Evolutionary conservation across 2,113 vertebrate species (phyloP).

Genomic region (Glaucidium brasilianum): DNA sequence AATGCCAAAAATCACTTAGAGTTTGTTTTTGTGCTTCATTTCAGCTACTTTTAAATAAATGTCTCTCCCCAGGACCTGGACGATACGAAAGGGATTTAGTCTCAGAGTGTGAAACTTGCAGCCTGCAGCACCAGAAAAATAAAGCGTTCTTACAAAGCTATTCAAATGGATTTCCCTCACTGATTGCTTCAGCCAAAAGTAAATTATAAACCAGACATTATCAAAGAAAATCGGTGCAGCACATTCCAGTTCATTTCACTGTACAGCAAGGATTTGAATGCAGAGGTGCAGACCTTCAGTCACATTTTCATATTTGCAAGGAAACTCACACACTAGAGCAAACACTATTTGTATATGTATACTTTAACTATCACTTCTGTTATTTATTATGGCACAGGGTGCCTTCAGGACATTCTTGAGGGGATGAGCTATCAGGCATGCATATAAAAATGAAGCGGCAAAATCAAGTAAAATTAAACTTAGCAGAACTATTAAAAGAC

Average conservation of each 20-base stretch:
- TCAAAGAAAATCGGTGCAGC: constrained; percentile 41
- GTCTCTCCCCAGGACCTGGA: constrained; percentile 46
- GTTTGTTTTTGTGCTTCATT: constrained; percentile 59
- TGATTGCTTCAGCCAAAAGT: constrained; percentile 38
- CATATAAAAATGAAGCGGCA: constrained; percentile 25
- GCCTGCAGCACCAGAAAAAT: constrained; percentile 47
- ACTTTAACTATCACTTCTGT: constrained; percentile 43
- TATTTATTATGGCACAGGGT: constrained; percentile 47
- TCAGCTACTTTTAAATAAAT: constrained; percentile 54
- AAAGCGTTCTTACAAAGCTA: constrained; percentile 41
- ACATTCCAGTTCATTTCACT: constrained; percentile 39
- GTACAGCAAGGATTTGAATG: background rate
- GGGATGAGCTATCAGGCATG: constrained; percentile 52
- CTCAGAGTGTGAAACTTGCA: constrained; percentile 49
- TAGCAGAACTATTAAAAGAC: constrained; percentile 46
- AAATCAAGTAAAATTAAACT: constrained; percentile 59
- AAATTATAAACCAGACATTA: constrained; percentile 57
- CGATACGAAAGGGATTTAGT: constrained; percentile 26
- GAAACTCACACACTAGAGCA: background rate
- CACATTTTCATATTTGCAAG: background rate
- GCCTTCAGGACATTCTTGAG: constrained; percentile 58
- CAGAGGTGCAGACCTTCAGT: background rate
- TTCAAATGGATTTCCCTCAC: constrained; percentile 57
- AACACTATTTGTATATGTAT: constrained; percentile 1
- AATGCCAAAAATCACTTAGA: constrained; percentile 66